Percentiles rank a stretch among this genome's conserved stretches.
phyloP scores from a whole-genome alignment of 1,140 invertebrate genomes.

The Centruroides sculpturatus region DNA sequence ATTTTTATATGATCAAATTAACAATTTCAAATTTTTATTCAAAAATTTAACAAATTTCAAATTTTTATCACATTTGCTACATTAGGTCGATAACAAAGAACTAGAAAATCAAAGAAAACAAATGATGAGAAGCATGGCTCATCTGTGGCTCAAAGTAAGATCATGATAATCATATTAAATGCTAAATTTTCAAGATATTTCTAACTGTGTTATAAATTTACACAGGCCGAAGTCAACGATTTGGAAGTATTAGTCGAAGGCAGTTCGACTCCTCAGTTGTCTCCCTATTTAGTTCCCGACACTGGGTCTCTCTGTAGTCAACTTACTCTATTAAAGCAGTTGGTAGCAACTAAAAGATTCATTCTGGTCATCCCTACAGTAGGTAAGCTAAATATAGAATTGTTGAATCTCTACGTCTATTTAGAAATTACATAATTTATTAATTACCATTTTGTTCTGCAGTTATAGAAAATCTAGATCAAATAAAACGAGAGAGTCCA shows the following conservation, averaged over 20 bases:
- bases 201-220: no score
- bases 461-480: slow-evolving; percentile 75
- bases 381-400: slow-evolving; percentile 38
- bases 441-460: slow-evolving; percentile 24
- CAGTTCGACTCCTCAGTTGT: slow-evolving; percentile 9
- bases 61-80: not conserved
- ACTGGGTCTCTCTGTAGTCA: slow-evolving; percentile 51
- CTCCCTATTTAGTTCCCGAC: slow-evolving; percentile 53
- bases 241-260: slow-evolving; percentile 39
- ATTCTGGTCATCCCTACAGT: slow-evolving; percentile 62
- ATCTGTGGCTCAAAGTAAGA: slow-evolving; percentile 48
- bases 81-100: slow-evolving; percentile 20
- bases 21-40: not conserved
- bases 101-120: slow-evolving; percentile 35
- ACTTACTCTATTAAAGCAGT: slow-evolving; percentile 55
- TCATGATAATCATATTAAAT: no score
- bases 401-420: slow-evolving; percentile 1
- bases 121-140: slow-evolving; percentile 55
- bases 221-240: slow-evolving; percentile 46
- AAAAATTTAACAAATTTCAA: not conserved
- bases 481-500: slow-evolving; percentile 56
- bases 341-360: slow-evolving; percentile 57
- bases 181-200: no score
- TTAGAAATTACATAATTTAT: slow-evolving; percentile 5
- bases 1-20: not conserved